These are phyloP conservation scores for Dinocampus coccinellae DNA, from an alignment of 2,888 invertebrate genomes.

Conservation along the genomic window DNA sequence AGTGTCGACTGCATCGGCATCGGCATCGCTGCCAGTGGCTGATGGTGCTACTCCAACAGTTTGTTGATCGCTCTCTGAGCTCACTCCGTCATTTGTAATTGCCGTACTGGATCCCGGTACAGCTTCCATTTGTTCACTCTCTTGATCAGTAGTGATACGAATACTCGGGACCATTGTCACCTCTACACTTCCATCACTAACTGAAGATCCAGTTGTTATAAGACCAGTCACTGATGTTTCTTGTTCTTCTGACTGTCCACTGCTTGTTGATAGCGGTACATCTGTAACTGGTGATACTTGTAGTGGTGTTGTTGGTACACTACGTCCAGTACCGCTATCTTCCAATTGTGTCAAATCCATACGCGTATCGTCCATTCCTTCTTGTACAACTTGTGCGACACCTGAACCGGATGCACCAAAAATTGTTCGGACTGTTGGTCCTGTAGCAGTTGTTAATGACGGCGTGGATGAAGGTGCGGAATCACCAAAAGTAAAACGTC, in stretches of 20 bases:
- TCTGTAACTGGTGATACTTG: conserved; percentile 74
- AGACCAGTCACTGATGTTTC: conserved; percentile 57
- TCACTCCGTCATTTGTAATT: conserved; percentile 69
- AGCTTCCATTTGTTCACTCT: conserved; percentile 55
- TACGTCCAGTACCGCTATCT: conserved; percentile 75
- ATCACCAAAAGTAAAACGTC: conserved; percentile 78
- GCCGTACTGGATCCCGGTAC: conserved; percentile 58
- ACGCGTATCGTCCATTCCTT: conserved; percentile 82
- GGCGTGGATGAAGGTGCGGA: conserved; percentile 65
- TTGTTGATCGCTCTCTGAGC: conserved; percentile 77
- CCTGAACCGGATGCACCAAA: conserved; percentile 57
- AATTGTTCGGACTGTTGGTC: conserved; percentile 56
- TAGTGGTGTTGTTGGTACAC: conserved; percentile 78
- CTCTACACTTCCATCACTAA: conserved; percentile 54
- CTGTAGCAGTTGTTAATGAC: conserved; percentile 49
- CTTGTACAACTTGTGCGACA: conserved; percentile 72
- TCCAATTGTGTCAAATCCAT: conserved; percentile 78
- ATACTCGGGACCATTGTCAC: conserved; percentile 55
- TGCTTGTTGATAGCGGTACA: conserved; percentile 60
- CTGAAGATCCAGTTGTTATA: conserved; percentile 51
- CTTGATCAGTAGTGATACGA: conserved; percentile 54
- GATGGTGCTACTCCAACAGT: conserved; percentile 57
- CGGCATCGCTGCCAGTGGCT: conserved; percentile 51
- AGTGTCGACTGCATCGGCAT: conserved; percentile 58
- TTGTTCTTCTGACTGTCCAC: conserved; percentile 59